phyloP scores from a whole-genome alignment of 1,140 invertebrate species.

The Drosophila sechellia region DNA sequence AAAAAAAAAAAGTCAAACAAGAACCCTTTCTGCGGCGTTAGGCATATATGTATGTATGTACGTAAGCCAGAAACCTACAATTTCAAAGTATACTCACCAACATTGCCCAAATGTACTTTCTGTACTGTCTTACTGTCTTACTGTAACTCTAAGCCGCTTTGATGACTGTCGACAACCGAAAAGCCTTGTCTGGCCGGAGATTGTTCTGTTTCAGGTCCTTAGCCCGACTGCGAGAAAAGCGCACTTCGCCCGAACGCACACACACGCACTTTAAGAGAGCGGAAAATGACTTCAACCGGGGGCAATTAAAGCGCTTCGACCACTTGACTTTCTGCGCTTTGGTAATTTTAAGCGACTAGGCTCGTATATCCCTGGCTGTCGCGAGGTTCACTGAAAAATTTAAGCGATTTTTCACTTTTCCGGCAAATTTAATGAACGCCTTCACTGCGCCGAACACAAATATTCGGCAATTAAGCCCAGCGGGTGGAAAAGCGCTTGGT shows the following conservation, averaged over 20 bases:
- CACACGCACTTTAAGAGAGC: slow-evolving; percentile 28
- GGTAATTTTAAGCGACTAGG: slow-evolving; percentile 37
- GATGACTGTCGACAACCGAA: slow-evolving; percentile 40
- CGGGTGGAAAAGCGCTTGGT: background rate
- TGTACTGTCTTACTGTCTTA: no score
- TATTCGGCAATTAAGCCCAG: slow-evolving; percentile 70
- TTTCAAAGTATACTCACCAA: slow-evolving; percentile 31
- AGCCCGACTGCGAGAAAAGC: slow-evolving; percentile 23
- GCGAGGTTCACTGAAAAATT: slow-evolving; percentile 46
- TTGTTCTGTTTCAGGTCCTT: slow-evolving; percentile 32
- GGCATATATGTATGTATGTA: background rate
- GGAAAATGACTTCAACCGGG: slow-evolving; percentile 60
- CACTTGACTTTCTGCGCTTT: slow-evolving; percentile 53
- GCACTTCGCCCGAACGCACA: slow-evolving; percentile 16
- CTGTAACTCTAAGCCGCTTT: slow-evolving; percentile 47
- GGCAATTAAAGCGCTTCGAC: slow-evolving; percentile 67
- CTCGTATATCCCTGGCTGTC: slow-evolving; percentile 20
- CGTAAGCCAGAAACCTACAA: slow-evolving; percentile 20
- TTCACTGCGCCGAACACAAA: slow-evolving; percentile 42
- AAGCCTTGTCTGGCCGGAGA: slow-evolving; percentile 42
- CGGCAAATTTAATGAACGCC: slow-evolving; percentile 7
- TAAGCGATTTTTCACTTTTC: slow-evolving; percentile 16
- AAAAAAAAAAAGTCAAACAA: no score
- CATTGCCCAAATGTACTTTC: slow-evolving; percentile 1
- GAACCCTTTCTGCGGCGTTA: slow-evolving; percentile 4